phyloP scores from a whole-genome alignment of 2,888 invertebrate species.

The Bruchidius siliquastri region DNA sequence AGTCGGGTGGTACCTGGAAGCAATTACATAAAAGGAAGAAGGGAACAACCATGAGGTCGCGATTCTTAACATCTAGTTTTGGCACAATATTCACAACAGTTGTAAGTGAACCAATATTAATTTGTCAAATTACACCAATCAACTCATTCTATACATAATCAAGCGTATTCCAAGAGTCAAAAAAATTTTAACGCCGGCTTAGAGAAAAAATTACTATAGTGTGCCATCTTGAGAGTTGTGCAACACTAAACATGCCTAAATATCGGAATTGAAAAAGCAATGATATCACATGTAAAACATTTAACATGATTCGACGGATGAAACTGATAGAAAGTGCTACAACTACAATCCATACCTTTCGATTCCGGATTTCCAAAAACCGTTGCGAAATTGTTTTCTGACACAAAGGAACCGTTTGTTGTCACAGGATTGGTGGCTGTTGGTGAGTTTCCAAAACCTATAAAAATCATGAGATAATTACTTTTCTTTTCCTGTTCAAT shows the following conservation, averaged over 20 bases:
- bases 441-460: constrained; percentile 44
- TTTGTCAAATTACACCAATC: no score
- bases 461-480: constrained; percentile 22
- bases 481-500: no score
- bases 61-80: no score
- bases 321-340: neutral
- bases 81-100: no score
- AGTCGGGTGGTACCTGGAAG: no score
- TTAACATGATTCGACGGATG: neutral
- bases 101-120: no score
- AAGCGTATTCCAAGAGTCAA: no score
- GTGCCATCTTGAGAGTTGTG: neutral
- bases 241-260: neutral
- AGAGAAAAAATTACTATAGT: neutral
- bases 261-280: neutral
- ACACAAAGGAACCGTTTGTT: constrained; percentile 59
- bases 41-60: no score
- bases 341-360: constrained; percentile 33
- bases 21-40: no score
- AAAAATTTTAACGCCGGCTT: no score
- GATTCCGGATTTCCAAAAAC: constrained; percentile 77
- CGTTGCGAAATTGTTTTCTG: constrained; percentile 82
- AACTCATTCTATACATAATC: no score
- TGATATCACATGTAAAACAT: neutral
- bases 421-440: constrained; percentile 48